Conservation (phyloP, 2,888 invertebrate species). For the Lasius platythorax region DNA sequence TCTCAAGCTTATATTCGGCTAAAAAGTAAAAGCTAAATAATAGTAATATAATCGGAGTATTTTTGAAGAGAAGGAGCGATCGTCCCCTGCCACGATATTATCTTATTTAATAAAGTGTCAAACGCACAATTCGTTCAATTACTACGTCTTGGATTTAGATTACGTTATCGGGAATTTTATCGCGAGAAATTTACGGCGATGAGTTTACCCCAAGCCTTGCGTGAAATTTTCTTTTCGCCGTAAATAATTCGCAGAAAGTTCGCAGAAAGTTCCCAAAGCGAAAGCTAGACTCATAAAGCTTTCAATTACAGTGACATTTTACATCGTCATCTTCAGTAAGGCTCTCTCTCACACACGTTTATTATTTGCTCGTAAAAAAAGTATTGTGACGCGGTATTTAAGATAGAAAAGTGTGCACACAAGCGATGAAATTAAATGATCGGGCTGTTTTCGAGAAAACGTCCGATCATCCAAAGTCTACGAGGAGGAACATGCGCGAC, state of each 20-base stretch:
- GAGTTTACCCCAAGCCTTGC: not conserved
- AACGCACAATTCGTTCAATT: not conserved
- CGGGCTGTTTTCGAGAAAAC: constrained; percentile 23
- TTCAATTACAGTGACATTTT: not conserved
- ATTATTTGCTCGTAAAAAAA: not conserved
- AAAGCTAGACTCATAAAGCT: not conserved
- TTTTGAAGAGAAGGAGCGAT: not conserved
- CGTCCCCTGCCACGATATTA: not conserved
- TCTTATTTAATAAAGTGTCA: not conserved
- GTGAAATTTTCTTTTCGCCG: not conserved
- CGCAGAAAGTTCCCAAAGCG: not conserved
- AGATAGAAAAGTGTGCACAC: not conserved
- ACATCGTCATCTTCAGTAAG: not conserved
- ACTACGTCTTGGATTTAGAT: not conserved
- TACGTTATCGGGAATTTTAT: not conserved
- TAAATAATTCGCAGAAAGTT: not conserved
- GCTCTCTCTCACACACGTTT: not conserved
- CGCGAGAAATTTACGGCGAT: not conserved
- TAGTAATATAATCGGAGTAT: not conserved
- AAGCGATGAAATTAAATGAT: not conserved
- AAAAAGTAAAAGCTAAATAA: not conserved
- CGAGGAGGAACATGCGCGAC: constrained; percentile 32
- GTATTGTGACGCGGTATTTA: not conserved
- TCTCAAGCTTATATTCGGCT: not conserved
- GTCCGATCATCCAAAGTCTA: not conserved